These are phyloP conservation scores for Helicoverpa assulta DNA, from an alignment of 2,888 invertebrate species.

Conservation along the genomic window DNA sequence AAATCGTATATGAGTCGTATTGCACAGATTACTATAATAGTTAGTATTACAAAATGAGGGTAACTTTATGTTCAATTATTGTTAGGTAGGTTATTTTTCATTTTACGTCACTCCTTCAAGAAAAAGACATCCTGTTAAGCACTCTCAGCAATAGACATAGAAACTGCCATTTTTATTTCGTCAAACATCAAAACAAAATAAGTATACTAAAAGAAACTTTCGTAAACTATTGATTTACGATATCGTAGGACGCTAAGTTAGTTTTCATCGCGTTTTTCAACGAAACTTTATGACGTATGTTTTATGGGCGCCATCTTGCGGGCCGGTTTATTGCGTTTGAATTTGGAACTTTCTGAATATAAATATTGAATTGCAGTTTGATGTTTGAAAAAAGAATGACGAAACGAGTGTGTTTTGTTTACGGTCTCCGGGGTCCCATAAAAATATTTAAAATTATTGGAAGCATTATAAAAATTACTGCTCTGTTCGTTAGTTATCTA, in stretches of 20 bases:
- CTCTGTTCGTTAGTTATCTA: too few species aligned
- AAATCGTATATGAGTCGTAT: too few species aligned
- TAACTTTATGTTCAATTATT: too few species aligned
- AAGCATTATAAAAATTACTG: too few species aligned
- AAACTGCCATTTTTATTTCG: conserved; percentile 18
- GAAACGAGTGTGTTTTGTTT: conserved; percentile 4
- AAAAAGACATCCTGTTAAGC: too few species aligned
- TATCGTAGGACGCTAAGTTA: conserved; percentile 50
- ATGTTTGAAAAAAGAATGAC: conserved; percentile 23
- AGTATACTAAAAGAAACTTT: conserved; percentile 43
- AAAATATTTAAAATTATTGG: too few species aligned
- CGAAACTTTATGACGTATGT: conserved; percentile 56
- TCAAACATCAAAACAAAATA: conserved; percentile 11
- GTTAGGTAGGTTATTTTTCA: too few species aligned
- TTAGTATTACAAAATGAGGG: too few species aligned
- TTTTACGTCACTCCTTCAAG: too few species aligned
- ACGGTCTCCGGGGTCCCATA: too few species aligned
- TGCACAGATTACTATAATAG: too few species aligned
- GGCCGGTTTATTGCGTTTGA: conserved; percentile 51
- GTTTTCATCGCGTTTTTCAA: conserved; percentile 59
- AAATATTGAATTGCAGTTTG: conserved; percentile 42
- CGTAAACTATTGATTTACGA: conserved; percentile 58
- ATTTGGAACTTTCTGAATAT: conserved; percentile 48
- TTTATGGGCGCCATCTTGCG: conserved; percentile 52
- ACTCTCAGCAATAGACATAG: neutral